Conservation (phyloP, 2,797 vertebrate species). For the Molossus alvarezi region DNA sequence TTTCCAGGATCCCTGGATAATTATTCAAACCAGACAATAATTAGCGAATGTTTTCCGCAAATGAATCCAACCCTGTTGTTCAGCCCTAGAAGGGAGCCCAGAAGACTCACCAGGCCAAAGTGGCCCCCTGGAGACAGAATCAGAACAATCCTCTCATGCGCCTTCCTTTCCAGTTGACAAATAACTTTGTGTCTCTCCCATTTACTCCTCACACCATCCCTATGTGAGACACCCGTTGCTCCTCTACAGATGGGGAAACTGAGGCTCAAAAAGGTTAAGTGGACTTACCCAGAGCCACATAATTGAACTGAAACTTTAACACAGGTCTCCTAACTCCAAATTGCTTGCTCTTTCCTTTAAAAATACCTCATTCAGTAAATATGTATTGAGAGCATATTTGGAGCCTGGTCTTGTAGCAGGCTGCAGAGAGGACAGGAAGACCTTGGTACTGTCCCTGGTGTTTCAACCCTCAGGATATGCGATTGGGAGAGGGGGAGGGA, state of each 20-base stretch:
- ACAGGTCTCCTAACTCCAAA: neutral
- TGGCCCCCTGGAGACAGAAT: neutral
- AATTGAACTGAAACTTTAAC: neutral
- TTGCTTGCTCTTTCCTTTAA: conserved; percentile 2
- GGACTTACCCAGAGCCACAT: neutral
- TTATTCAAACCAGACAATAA: conserved; percentile 85
- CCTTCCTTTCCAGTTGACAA: neutral
- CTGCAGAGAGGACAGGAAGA: neutral
- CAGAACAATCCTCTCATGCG: neutral
- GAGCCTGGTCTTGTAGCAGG: neutral
- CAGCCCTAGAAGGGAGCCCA: conserved; percentile 57
- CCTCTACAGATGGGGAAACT: conserved; percentile 1
- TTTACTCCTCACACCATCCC: neutral
- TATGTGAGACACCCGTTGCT: neutral
- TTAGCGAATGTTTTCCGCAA: conserved; percentile 82
- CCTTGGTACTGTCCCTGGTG: rapidly evolving
- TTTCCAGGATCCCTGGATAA: conserved; percentile 83
- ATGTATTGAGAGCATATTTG: neutral
- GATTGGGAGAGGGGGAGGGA: too few relatives aligned
- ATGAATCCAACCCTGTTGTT: conserved; percentile 75
- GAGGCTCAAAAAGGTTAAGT: neutral
- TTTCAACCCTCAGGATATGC: neutral
- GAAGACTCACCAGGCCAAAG: neutral
- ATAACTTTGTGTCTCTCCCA: neutral
- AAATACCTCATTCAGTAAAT: neutral